Evolutionary conservation across 2,888 invertebrate genomes (phyloP).

Genomic region (Furcula furcula): DNA sequence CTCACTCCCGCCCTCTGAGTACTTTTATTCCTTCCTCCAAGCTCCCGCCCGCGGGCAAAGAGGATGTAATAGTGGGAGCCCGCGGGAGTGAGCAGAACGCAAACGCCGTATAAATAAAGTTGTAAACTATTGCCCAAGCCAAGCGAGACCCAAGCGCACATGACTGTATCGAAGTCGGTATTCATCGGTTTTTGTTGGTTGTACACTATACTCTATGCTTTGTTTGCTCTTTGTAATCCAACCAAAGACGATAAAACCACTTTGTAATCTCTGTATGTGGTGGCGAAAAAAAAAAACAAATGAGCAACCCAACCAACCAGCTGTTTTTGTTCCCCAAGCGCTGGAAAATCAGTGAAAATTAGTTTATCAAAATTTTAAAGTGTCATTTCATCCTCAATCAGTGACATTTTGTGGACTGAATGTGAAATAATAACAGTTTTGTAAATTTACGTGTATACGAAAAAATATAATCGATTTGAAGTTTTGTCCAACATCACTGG

Average conservation of each 20-base stretch:
- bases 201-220: conserved; percentile 20
- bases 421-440: conserved; percentile 45
- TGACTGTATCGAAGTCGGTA: no score
- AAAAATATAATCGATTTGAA: conserved; percentile 63
- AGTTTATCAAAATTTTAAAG: conserved; percentile 74
- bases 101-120: no score
- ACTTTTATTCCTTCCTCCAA: no score
- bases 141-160: no score
- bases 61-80: no score
- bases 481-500: conserved; percentile 61
- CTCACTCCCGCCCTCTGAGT: no score
- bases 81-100: no score
- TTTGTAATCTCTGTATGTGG: conserved; percentile 14
- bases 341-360: conserved; percentile 63
- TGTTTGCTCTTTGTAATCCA: no score
- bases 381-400: conserved; percentile 54
- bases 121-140: no score
- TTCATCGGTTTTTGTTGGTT: conserved; percentile 13
- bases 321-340: conserved; percentile 69
- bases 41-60: no score
- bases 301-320: conserved; percentile 70
- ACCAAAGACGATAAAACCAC: no score
- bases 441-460: conserved; percentile 44
- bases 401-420: conserved; percentile 60
- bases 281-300: conserved; percentile 52